Conservation (phyloP, 2,888 invertebrate genomes). For the Trichopoda pennipes region DNA sequence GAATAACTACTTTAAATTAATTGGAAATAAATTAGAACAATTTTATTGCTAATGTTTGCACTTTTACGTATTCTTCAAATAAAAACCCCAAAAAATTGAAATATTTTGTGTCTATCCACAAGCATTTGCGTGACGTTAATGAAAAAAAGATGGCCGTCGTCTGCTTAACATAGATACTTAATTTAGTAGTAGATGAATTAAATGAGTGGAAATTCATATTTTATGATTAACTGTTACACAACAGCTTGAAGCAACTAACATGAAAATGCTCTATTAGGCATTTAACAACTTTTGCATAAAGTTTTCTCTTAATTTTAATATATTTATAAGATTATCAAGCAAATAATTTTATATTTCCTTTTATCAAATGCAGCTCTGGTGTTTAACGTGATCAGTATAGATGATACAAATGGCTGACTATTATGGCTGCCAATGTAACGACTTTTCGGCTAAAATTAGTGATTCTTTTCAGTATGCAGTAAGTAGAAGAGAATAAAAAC, state of each 20-base stretch:
- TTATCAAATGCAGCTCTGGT: constrained; percentile 41
- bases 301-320: too few species aligned
- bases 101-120: constrained; percentile 52
- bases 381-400: constrained; percentile 1
- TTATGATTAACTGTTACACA: constrained; percentile 34
- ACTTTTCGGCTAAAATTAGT: too few species aligned
- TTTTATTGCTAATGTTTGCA: constrained; percentile 34
- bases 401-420: too few species aligned
- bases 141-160: constrained; percentile 52
- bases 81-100: constrained; percentile 42
- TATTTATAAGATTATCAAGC: too few species aligned
- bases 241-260: not conserved
- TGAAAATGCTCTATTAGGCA: not conserved
- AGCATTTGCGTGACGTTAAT: constrained; percentile 62
- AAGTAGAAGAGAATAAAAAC: too few species aligned
- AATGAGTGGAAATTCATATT: constrained; percentile 18
- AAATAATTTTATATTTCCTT: not conserved
- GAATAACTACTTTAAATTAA: not conserved
- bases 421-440: too few species aligned
- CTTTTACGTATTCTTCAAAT: constrained; percentile 38
- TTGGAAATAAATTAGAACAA: not conserved
- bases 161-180: constrained; percentile 20
- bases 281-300: too few species aligned
- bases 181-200: constrained; percentile 25
- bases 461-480: too few species aligned